Evolutionary conservation across 64 coral and sea anemone species (phyloP).

Genomic region (Orbicella faveolata): DNA sequence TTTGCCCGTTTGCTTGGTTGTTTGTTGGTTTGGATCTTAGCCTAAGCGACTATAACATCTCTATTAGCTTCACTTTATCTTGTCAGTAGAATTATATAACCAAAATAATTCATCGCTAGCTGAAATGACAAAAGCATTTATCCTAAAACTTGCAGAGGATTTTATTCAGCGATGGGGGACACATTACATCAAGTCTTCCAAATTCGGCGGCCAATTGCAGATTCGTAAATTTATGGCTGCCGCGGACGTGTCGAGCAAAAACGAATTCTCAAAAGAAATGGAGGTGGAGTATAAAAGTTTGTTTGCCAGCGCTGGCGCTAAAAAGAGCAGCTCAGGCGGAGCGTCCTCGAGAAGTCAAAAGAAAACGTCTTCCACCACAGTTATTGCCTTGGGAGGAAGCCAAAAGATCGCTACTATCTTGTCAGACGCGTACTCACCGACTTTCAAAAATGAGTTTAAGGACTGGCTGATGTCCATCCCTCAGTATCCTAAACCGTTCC

Average conservation of each 20-base stretch:
- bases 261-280: conserved; percentile 16
- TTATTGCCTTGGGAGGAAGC: conserved; percentile 1
- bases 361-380: neutral
- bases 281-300: conserved; percentile 16
- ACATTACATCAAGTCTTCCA: conserved; percentile 40
- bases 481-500: too few relatives aligned
- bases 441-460: neutral
- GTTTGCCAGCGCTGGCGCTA: conserved; percentile 8
- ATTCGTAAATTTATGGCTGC: conserved; percentile 16
- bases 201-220: conserved; percentile 16
- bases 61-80: too few relatives aligned
- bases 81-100: too few relatives aligned
- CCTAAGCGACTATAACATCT: too few relatives aligned
- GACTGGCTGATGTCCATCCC: too few relatives aligned
- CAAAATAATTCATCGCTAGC: too few relatives aligned
- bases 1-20: too few relatives aligned
- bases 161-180: conserved; percentile 11
- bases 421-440: conserved; percentile 15
- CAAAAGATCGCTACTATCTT: conserved; percentile 16
- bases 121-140: too few relatives aligned
- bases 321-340: neutral
- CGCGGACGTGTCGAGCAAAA: neutral
- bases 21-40: too few relatives aligned
- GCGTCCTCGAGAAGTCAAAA: neutral
- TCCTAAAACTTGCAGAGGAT: too few relatives aligned